Percentiles rank a stretch among this genome's conserved stretches.
These are phyloP conservation scores for Epistrophe eligans DNA, from an alignment of 2,888 invertebrate species.

Conservation along the genomic window DNA sequence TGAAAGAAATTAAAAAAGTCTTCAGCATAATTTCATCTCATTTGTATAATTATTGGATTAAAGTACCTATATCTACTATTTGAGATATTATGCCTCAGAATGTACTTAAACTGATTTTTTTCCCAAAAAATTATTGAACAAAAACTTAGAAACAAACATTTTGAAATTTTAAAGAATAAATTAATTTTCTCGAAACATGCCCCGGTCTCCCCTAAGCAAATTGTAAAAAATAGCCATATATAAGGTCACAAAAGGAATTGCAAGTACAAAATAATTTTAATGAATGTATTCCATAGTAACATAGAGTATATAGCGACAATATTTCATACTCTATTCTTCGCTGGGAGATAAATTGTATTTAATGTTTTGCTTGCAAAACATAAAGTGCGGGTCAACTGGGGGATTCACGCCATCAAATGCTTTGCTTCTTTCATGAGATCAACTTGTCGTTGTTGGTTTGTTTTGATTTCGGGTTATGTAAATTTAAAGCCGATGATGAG, in stretches of 20 bases:
- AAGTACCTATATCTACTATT: no score
- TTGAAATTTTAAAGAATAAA: neutral
- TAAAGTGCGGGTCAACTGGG: slow-evolving; percentile 44
- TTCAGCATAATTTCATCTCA: no score
- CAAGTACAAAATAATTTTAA: slow-evolving; percentile 24
- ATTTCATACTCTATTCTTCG: slow-evolving; percentile 3
- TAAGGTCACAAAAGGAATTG: slow-evolving; percentile 51
- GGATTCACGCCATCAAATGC: slow-evolving; percentile 1
- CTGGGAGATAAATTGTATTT: slow-evolving; percentile 40
- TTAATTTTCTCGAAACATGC: neutral
- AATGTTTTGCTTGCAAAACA: slow-evolving; percentile 26
- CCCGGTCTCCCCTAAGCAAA: neutral
- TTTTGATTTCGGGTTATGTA: slow-evolving; percentile 71
- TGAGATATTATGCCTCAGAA: no score
- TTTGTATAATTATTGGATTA: no score
- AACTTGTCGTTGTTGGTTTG: slow-evolving; percentile 20
- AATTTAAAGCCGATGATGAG: slow-evolving; percentile 38
- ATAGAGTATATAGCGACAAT: neutral
- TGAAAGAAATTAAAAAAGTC: no score
- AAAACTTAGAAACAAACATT: no score
- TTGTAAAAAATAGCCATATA: slow-evolving; percentile 1
- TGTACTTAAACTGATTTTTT: no score
- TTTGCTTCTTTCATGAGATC: slow-evolving; percentile 13
- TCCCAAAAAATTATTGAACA: no score
- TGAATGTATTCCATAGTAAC: slow-evolving; percentile 20